Evolutionary conservation across 2,888 invertebrate genomes (phyloP), one percentile per base, ranked within the genome.

Genomic region (Scaptomyza polygonia): DNA sequence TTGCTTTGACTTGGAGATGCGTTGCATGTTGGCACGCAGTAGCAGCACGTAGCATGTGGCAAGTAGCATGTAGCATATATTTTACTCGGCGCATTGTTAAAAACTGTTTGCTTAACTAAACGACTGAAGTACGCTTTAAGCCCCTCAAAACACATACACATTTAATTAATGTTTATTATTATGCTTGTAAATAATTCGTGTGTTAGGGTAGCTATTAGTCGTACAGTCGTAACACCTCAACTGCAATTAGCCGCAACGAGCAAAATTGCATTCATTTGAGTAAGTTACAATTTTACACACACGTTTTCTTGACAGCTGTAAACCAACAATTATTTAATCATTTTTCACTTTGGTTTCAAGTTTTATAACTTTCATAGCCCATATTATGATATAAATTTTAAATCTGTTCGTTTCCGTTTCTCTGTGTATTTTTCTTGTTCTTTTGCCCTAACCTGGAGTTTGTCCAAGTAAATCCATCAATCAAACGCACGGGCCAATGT

Each of bases 391-490:
- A 39, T 69, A 77, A 11, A 11, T 69, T 57, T 61, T 63, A 63
- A 77, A 77, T 67, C 77, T 62, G 32, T 63, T 49, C 40, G 25
- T 21, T 12, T 49, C 18, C 30, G n/a, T 48, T 27, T n/a, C 6
- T 16, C 14, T 30, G 30, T 29, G 47, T 53, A 21, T 53, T 43
- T 64, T 51, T 27, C 53, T 54, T 56, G 53, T 51, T 32, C 14
- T 12, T 16, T n/a, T 36, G 36, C 14, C 30, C 21, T 18, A 32
- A 34, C 53, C 68, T 53, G 72, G 85, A n/a, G n/a, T n/a, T 72
- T 67, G 86, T 67, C 69, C 75, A 88, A 77, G 84, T 66, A 67
- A 77, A 79, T 75, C 77, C 77, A 85, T 85, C 88, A 85, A 85
- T 85, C 85, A 85, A 72, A 58, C 79, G 65, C 77, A 72, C 72